A percentile compares a stretch with the other conserved stretches of the same genome.
Evolutionary conservation across 2,797 vertebrate genomes (phyloP).

Genomic region (Hyperoplus immaculatus): DNA sequence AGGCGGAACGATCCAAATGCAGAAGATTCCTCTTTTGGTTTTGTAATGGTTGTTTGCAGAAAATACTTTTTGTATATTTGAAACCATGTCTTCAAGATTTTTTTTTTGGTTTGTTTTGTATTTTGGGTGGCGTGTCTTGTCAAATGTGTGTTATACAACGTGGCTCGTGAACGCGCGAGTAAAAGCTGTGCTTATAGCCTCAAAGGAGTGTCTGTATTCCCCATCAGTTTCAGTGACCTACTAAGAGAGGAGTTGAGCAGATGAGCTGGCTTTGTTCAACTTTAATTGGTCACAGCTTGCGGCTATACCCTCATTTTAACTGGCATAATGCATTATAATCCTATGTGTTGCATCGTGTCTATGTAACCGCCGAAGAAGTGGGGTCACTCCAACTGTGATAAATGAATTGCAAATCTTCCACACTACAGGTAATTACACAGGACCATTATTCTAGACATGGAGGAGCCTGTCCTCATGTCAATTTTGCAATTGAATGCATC

Average conservation of each 20-base stretch:
- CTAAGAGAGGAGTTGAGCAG: slow-evolving; percentile 84
- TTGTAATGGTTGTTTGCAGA: slow-evolving; percentile 42
- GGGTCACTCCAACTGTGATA: slow-evolving; percentile 76
- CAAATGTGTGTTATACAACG: slow-evolving; percentile 10
- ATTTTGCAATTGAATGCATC: slow-evolving; percentile 41
- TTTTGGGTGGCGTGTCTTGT: slow-evolving; percentile 23
- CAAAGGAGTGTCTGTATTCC: slow-evolving; percentile 71
- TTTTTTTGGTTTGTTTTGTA: slow-evolving; percentile 20
- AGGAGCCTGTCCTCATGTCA: slow-evolving; percentile 51
- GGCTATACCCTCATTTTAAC: slow-evolving; percentile 81
- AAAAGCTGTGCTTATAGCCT: slow-evolving; percentile 60
- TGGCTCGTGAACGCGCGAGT: slow-evolving; percentile 33
- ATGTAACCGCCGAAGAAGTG: slow-evolving; percentile 65
- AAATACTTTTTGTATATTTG: slow-evolving; percentile 30
- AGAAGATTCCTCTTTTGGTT: slow-evolving; percentile 24
- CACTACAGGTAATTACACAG: slow-evolving; percentile 81
- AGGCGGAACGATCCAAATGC: slow-evolving; percentile 17
- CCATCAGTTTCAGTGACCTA: slow-evolving; percentile 84
- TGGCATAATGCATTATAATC: slow-evolving; percentile 79
- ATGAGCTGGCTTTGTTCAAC: slow-evolving; percentile 86
- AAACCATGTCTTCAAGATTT: neutral
- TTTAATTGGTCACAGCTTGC: slow-evolving; percentile 86
- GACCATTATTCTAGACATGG: slow-evolving; percentile 67
- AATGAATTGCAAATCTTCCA: slow-evolving; percentile 77
- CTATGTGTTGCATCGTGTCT: slow-evolving; percentile 75